phyloP scores from a whole-genome alignment of 2,113 vertebrate species.

The Natator depressus region DNA sequence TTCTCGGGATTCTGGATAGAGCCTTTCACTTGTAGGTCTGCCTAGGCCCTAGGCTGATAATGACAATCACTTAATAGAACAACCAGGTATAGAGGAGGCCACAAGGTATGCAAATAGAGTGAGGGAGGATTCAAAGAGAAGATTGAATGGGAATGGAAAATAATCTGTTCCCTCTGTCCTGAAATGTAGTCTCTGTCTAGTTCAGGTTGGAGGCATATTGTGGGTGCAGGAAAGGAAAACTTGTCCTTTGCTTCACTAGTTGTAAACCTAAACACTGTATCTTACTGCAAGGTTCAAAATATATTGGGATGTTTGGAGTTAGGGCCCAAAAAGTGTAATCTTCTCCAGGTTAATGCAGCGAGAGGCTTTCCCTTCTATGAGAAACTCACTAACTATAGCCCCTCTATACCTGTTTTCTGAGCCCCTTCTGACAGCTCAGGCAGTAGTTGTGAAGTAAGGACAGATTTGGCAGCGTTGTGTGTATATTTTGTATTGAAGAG shows the following conservation, averaged over 20 bases:
- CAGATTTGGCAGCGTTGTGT: not conserved
- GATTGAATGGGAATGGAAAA: not conserved
- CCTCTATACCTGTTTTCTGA: not conserved
- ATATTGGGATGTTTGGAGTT: not conserved
- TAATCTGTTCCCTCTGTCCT: not conserved
- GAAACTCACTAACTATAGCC: not conserved
- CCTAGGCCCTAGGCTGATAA: not conserved
- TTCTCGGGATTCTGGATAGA: not conserved
- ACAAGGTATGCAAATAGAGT: not conserved
- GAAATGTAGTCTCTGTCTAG: not conserved
- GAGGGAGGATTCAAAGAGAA: not conserved
- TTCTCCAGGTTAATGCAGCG: not conserved
- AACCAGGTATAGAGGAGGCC: not conserved
- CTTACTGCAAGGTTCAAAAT: not conserved
- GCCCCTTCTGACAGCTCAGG: not conserved
- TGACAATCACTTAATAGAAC: not conserved
- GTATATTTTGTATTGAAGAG: not conserved
- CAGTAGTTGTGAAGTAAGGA: not conserved
- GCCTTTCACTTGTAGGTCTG: not conserved
- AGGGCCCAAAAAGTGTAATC: not conserved
- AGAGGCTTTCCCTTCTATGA: not conserved
- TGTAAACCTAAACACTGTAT: not conserved
- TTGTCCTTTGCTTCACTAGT: not conserved
- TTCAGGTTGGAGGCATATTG: not conserved
- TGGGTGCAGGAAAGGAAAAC: not conserved